phyloP scores from a whole-genome alignment of 2,888 invertebrate species.

The Aquatica leii region DNA sequence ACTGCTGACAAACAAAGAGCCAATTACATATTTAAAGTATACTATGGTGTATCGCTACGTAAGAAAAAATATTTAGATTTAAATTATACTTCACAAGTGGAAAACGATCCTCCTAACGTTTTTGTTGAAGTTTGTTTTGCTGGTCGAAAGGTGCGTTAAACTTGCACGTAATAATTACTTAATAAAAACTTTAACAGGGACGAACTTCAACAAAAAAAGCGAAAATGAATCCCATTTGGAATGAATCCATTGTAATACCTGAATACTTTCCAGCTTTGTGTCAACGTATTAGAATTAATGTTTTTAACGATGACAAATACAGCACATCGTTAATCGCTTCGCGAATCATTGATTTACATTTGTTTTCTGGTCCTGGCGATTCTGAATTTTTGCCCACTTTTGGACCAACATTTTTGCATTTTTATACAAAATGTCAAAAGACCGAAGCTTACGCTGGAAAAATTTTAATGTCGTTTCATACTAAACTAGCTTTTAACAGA shows the following conservation, averaged over 20 bases:
- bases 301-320: slow-evolving; percentile 12
- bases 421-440: slow-evolving; percentile 70
- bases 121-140: slow-evolving; percentile 70
- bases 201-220: slow-evolving; percentile 71
- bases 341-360: slow-evolving; percentile 66
- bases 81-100: background rate
- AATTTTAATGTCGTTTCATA: slow-evolving; percentile 75
- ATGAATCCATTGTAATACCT: slow-evolving; percentile 78
- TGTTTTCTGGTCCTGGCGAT: slow-evolving; percentile 69
- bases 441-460: slow-evolving; percentile 75
- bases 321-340: slow-evolving; percentile 62
- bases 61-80: slow-evolving; percentile 29
- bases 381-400: slow-evolving; percentile 80
- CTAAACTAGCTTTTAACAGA: slow-evolving; percentile 69
- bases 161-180: slow-evolving; percentile 21
- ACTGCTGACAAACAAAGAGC: slow-evolving; percentile 62
- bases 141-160: slow-evolving; percentile 62
- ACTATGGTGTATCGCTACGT: slow-evolving; percentile 60
- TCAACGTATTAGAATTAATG: slow-evolving; percentile 74
- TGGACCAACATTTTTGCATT: slow-evolving; percentile 82
- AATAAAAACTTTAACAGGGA: slow-evolving; percentile 43
- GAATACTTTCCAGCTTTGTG: slow-evolving; percentile 86
- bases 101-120: slow-evolving; percentile 54
- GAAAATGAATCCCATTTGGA: slow-evolving; percentile 74
- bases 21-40: slow-evolving; percentile 66